A percentile compares a stretch with the other conserved stretches of the same genome.
phyloP scores from a whole-genome alignment of 2,113 vertebrate species.

The Takifugu bimaculatus region DNA sequence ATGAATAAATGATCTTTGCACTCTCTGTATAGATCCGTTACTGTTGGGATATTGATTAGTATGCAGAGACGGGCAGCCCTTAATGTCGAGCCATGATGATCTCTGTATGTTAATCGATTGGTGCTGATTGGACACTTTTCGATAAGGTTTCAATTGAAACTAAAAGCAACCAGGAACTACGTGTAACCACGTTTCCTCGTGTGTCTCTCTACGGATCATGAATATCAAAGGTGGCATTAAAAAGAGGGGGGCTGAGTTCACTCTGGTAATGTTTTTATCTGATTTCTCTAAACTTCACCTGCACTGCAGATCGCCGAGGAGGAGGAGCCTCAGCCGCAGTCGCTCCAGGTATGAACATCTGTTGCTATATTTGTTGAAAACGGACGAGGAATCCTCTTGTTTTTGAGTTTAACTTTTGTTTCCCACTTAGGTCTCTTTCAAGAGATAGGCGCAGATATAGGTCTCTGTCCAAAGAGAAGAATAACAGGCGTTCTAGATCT shows the following conservation, averaged over 20 bases:
- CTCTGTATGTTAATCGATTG: slow-evolving; percentile 11
- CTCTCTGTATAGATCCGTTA: no score
- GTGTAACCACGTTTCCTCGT: slow-evolving; percentile 47
- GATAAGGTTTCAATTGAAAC: slow-evolving; percentile 36
- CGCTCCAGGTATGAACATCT: slow-evolving; percentile 84
- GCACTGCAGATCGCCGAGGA: slow-evolving; percentile 87
- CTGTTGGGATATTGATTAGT: no score
- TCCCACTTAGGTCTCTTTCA: slow-evolving; percentile 83
- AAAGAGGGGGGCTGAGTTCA: slow-evolving; percentile 7
- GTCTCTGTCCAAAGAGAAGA: slow-evolving; percentile 92
- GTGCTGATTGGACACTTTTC: slow-evolving; percentile 23
- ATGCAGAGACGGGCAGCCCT: background rate
- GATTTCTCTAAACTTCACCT: slow-evolving; percentile 23
- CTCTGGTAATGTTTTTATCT: slow-evolving; percentile 23
- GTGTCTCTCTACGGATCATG: slow-evolving; percentile 23
- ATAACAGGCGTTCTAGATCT: slow-evolving; percentile 89
- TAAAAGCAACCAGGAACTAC: slow-evolving; percentile 59
- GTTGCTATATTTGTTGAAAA: no score
- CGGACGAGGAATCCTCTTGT: background rate
- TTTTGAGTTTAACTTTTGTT: background rate
- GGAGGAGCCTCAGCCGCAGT: slow-evolving; percentile 92
- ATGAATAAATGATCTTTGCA: no score
- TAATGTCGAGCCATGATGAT: slow-evolving; percentile 52
- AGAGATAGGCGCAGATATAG: slow-evolving; percentile 92
- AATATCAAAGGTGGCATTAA: slow-evolving; percentile 32